A percentile compares a stretch with the other conserved stretches of the same genome.
phyloP scores from a whole-genome alignment of 2,113 vertebrate species.

The Heterocephalus glaber region DNA sequence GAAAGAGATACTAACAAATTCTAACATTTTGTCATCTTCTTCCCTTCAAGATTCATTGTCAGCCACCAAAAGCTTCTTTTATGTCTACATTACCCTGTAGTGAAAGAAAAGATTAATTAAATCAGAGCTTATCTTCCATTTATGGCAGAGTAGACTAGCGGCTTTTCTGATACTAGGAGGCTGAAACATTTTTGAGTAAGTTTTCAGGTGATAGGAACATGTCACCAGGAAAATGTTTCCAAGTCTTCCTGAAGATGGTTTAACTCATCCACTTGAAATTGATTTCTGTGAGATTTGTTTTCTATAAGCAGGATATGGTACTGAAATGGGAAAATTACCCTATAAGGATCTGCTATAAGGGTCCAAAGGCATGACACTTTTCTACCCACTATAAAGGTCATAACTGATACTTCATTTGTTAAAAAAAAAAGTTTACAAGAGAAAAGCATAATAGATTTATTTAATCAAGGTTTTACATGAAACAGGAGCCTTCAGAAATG shows the following conservation, averaged over 20 bases:
- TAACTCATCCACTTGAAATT: background rate
- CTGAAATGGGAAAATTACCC: background rate
- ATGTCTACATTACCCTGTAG: background rate
- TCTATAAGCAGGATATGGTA: background rate
- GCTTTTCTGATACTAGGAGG: background rate
- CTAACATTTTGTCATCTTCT: constrained; percentile 17
- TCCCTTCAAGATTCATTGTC: background rate
- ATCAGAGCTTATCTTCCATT: constrained; percentile 25
- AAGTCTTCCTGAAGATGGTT: background rate
- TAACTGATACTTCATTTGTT: background rate
- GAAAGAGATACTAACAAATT: background rate
- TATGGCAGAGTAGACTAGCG: background rate
- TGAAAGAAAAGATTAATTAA: constrained; percentile 56
- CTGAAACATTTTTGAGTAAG: background rate
- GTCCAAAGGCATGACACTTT: background rate
- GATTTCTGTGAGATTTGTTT: background rate
- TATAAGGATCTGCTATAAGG: background rate
- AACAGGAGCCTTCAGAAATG: background rate
- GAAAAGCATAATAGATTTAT: background rate
- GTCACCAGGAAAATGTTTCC: background rate
- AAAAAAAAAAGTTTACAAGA: background rate
- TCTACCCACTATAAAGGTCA: background rate
- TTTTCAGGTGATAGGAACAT: background rate
- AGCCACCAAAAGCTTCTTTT: constrained; percentile 26
- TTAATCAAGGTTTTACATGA: background rate